Percentiles rank a stretch among this genome's conserved stretches.
Evolutionary conservation across 2,888 invertebrate genomes (phyloP).

Genomic region (Pristionchus exspectatus): DNA sequence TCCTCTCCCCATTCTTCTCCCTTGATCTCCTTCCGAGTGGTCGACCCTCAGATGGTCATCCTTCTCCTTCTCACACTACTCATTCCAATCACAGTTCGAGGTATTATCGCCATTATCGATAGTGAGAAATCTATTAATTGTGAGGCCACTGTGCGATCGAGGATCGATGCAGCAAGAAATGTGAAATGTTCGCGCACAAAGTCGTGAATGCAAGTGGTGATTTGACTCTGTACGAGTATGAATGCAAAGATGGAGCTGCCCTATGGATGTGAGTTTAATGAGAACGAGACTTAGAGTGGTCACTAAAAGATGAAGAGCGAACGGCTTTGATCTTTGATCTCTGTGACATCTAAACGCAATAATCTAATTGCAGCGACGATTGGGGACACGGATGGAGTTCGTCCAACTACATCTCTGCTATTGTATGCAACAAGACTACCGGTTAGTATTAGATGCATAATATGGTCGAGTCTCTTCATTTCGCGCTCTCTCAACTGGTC

Average conservation of each 20-base stretch:
- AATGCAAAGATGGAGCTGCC: neutral
- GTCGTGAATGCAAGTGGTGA: neutral
- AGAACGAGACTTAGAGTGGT: neutral
- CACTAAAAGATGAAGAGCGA: neutral
- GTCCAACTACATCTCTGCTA: neutral
- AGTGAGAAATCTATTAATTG: neutral
- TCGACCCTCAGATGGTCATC: neutral
- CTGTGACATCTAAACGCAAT: neutral
- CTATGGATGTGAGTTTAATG: constrained; percentile 2
- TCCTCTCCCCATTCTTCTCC: neutral
- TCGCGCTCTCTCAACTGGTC: neutral
- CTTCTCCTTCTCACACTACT: neutral
- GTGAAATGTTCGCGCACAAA: constrained; percentile 12
- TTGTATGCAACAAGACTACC: neutral
- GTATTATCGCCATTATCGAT: neutral
- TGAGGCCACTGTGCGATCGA: neutral
- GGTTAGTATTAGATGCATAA: neutral
- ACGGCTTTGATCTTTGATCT: neutral
- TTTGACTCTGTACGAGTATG: constrained; percentile 15
- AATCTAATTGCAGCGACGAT: neutral
- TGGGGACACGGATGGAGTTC: neutral
- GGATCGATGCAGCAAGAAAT: neutral
- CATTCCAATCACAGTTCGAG: neutral
- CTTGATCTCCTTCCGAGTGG: neutral
- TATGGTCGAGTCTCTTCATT: neutral